A percentile compares a stretch with the other conserved stretches of the same genome.
Conservation (phyloP, 1,140 invertebrate genomes). For the Drosophila kurseongensis region DNA sequence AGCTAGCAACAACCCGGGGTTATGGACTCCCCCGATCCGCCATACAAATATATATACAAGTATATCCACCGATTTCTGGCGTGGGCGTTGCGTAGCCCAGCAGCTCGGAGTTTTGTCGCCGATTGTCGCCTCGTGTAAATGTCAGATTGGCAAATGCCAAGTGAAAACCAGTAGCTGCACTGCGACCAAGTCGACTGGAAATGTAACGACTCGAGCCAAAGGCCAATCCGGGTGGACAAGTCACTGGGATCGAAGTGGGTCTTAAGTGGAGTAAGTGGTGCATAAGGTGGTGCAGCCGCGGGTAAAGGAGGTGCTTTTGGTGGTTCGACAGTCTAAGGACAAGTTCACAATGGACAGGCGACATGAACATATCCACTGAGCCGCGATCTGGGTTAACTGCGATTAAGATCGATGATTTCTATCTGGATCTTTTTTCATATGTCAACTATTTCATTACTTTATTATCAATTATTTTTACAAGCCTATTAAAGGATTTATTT, state of each 20-base stretch:
- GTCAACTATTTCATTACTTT: background rate
- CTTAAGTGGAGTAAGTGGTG: conserved; percentile 1
- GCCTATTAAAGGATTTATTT: no score
- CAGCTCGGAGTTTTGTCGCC: conserved; percentile 66
- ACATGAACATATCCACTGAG: conserved; percentile 54
- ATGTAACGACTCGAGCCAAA: conserved; percentile 69
- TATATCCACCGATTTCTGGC: conserved; percentile 1
- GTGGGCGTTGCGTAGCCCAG: conserved; percentile 78
- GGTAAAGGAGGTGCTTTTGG: background rate
- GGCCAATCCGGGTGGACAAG: conserved; percentile 72
- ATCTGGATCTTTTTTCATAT: background rate
- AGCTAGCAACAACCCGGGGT: background rate
- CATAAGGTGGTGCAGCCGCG: background rate
- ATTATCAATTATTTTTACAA: no score
- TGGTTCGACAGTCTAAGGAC: conserved; percentile 48
- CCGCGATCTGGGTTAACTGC: conserved; percentile 43
- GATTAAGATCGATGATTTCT: conserved; percentile 29
- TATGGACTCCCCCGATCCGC: background rate
- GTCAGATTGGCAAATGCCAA: conserved; percentile 72
- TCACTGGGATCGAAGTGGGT: conserved; percentile 50
- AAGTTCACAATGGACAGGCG: conserved; percentile 48
- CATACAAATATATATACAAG: background rate
- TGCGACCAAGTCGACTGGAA: conserved; percentile 64
- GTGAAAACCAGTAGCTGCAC: conserved; percentile 70
- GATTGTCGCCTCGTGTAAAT: conserved; percentile 72